Evolutionary conservation across 2,797 vertebrate genomes (phyloP), one percentile per base, ranked within the genome.

Genomic region (Poliocrania exsul): DNA sequence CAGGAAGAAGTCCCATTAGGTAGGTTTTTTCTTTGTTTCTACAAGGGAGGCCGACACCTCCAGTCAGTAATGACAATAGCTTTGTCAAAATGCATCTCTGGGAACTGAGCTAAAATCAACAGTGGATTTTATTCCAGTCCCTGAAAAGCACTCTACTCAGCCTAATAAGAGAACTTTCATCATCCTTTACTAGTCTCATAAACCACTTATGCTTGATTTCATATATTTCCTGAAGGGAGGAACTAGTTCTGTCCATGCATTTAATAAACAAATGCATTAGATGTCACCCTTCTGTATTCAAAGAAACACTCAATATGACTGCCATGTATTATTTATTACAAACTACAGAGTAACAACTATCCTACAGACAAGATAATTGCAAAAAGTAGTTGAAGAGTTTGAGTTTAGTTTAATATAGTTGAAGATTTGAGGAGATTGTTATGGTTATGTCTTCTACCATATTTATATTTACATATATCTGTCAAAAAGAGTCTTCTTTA

Each of bases 401-500:
- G 54, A 58, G 38, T 91, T 74, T 86, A 70, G 46, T 83, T 93
- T 87, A 92, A 71, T 37, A 21, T 62, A 92, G 38, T 33, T 81
- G 74, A 62, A 79, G 69, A 92, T 86, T 86, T 69, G 66, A 95
- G 90, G 40, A 82, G 44, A 95, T 92, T 92, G 78, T 78, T 90
- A 79, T 15, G 28, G 46, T 86, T 97, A 78, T 86, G 57, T 91
- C 92, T 93, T 93, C 73, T 88, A 49, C 35, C 66, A 51, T 46
- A 78, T 81, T 96, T 93, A 84, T 70, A 58, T 90, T 91, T 91
- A 74, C 47, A 70, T 38, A 70, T 24, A 95, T 86, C 85, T 88
- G 81, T 93, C 88, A 95, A 67, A 93, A 88, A 96, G 44, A 81
- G 88, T 69, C 40, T 38, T 91, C 86, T 88, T 40, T 97, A 98